Evolutionary conservation across 2,888 invertebrate genomes (phyloP), one percentile per base, ranked within the genome.

Genomic region (Dugesia japonica): DNA sequence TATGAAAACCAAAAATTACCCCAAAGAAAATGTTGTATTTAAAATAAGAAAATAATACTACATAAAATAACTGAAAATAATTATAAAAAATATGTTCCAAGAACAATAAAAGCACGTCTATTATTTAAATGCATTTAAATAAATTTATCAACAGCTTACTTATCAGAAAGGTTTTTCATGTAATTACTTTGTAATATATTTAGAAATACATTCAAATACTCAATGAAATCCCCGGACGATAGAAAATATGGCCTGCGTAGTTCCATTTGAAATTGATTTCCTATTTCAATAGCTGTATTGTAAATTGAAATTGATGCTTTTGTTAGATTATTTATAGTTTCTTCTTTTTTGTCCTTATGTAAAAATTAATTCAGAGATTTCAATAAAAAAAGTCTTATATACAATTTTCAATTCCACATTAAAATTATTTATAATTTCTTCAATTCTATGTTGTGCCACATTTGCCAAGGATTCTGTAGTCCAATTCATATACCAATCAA

Each of bases 401-500:
- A 38, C 17, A 13, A 38, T 17, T 38, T 13, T 38, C 17, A 38
- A 38, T 38, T 38, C 38, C 9, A 38, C 17, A 38, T 38, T 38
- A 13, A 38, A 13, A 38, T 38, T 17, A 38, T 38, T 38, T 13
- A 38, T 38, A 13, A 38, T 38, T 38, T 38, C 38, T 13, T 38
- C 17, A 17, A 38, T 38, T 38, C 38, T 38, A 17, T 38, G 82
- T 17, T 81, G 80, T 17, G 84, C 83, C 13, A 84, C 84, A 79
- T 81, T 81, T 26, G 83, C 77, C 83, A 84, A 83, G 76, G 84
- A 84, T 75, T 81, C 81, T 13, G 81, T 81, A 9, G 81, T 81
- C 84, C 84, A 84, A 71, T 84, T 83, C 77, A 82, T 81, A 77
- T 82, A 84, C 84, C 84, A 84, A 80, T 84, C 84, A 26, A 84